Percentiles rank a stretch among this genome's conserved stretches.
Conservation (phyloP, 2,888 invertebrate species). For the Sthenelais limicola region DNA sequence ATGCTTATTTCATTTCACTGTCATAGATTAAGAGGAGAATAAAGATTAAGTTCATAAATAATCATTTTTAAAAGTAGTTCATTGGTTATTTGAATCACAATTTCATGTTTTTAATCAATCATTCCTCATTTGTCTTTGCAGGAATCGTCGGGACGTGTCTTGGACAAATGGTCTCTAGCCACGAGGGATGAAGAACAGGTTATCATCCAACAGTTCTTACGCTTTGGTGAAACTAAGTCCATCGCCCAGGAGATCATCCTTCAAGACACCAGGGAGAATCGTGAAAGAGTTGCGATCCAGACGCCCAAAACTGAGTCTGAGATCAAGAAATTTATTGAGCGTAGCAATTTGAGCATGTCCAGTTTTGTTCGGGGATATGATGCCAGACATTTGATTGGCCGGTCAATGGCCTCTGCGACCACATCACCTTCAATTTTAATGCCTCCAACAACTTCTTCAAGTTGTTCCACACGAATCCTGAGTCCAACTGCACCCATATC, state of each 20-base stretch:
- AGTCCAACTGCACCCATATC: constrained; percentile 21
- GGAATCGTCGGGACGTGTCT: constrained; percentile 86
- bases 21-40: too few relatives aligned
- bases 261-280: constrained; percentile 70
- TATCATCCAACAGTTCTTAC: constrained; percentile 91
- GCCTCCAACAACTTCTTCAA: not conserved
- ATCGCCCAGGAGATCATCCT: constrained; percentile 80
- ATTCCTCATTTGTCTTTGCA: constrained; percentile 73
- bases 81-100: too few relatives aligned
- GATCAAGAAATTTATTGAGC: constrained; percentile 45
- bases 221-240: constrained; percentile 90
- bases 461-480: constrained; percentile 6
- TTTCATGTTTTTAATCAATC: too few relatives aligned
- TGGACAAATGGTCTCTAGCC: constrained; percentile 91
- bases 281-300: constrained; percentile 2
- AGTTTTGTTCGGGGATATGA: constrained; percentile 66
- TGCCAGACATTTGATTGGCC: constrained; percentile 59
- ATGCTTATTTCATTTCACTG: too few relatives aligned
- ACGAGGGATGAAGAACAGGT: constrained; percentile 91
- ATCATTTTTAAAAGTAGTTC: too few relatives aligned
- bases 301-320: constrained; percentile 41
- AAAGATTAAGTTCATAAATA: too few relatives aligned
- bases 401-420: not conserved
- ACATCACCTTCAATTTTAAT: constrained; percentile 8
- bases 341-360: constrained; percentile 62